Evolutionary conservation across 2,888 invertebrate species (phyloP).

Genomic region (Pseudococcus jackbeardsleyi): DNA sequence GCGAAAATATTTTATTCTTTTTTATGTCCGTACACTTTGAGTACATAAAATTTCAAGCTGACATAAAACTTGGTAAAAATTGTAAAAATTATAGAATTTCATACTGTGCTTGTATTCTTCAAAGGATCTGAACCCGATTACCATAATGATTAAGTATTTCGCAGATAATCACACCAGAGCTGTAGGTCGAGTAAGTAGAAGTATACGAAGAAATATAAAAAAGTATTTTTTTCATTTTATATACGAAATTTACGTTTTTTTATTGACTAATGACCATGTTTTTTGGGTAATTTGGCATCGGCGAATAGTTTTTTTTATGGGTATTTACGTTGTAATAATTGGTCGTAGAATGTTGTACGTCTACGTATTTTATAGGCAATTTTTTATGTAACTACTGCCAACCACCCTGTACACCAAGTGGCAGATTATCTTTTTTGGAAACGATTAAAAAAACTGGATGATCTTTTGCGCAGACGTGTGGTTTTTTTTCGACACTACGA

Average conservation of each 20-base stretch:
- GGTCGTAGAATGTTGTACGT: conserved; percentile 31
- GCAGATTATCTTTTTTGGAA: background rate
- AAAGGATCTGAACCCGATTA: background rate
- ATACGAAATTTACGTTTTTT: background rate
- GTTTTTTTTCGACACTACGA: background rate
- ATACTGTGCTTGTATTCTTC: background rate
- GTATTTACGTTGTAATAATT: conserved; percentile 11
- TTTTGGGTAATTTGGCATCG: conserved; percentile 33
- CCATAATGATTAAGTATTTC: background rate
- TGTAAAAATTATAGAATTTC: background rate
- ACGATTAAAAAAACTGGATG: background rate
- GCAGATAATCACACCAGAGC: background rate
- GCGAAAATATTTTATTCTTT: too few species aligned
- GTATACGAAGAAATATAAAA: background rate
- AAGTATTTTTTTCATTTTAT: background rate
- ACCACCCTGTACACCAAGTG: background rate
- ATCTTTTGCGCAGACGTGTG: background rate
- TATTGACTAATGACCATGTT: conserved; percentile 33
- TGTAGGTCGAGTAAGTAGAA: background rate
- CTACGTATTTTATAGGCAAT: background rate
- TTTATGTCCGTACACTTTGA: background rate
- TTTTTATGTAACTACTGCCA: background rate
- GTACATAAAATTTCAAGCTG: background rate
- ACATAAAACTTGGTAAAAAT: background rate
- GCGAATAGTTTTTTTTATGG: conserved; percentile 35